A percentile compares a stretch with the other conserved stretches of the same genome.
Conservation (phyloP, 2,888 invertebrate genomes). For the Drosophila aldrichi region DNA sequence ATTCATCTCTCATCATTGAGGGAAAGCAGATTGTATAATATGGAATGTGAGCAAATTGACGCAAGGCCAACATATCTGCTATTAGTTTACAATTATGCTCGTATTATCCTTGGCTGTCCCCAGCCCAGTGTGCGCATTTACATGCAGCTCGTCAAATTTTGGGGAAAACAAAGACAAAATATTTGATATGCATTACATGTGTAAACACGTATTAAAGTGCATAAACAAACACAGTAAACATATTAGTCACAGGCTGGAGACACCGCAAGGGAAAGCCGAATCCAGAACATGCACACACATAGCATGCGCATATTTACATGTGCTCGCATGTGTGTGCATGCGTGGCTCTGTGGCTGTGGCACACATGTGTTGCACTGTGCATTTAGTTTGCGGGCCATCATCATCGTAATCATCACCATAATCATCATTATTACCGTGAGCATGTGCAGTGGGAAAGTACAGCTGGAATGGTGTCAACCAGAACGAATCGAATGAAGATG, state of each 20-base stretch:
- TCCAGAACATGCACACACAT: constrained; percentile 5
- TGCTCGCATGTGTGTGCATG: background rate
- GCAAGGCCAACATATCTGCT: background rate
- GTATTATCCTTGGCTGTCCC: background rate
- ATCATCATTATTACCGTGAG: constrained; percentile 1
- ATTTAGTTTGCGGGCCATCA: constrained; percentile 17
- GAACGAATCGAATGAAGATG: constrained; percentile 24
- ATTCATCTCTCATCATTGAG: no score
- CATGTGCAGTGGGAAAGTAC: constrained; percentile 31
- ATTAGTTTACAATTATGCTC: background rate
- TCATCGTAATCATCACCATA: background rate
- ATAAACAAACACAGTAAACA: background rate
- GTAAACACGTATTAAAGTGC: background rate
- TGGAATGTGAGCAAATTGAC: background rate
- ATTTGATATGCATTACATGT: constrained; percentile 8
- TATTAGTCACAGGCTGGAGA: constrained; percentile 17
- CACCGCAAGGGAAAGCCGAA: constrained; percentile 23
- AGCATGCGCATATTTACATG: background rate
- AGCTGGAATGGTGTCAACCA: constrained; percentile 33
- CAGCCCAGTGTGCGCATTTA: background rate
- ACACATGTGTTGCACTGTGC: background rate
- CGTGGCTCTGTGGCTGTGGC: background rate
- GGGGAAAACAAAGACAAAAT: background rate
- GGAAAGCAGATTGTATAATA: no score
- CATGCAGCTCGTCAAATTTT: background rate